Conservation (phyloP, 2,113 vertebrate genomes). For the Nothocercus julius region DNA sequence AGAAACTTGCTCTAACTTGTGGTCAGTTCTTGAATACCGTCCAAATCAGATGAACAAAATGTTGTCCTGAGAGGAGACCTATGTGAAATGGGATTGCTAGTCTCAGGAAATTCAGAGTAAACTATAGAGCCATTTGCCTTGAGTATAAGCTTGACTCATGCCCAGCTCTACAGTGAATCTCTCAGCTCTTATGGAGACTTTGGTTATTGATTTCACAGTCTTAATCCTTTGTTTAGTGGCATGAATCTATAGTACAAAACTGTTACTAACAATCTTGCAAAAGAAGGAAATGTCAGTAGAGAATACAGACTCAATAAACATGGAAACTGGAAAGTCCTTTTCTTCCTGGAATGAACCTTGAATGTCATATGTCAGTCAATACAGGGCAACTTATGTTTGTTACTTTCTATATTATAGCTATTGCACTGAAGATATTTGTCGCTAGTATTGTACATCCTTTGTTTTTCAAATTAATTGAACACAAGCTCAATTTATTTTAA, state of each 20-base stretch:
- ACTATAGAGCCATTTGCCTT: neutral
- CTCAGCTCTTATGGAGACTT: neutral
- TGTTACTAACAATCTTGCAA: neutral
- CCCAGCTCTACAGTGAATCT: neutral
- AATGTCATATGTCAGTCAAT: neutral
- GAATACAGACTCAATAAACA: neutral
- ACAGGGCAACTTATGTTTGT: neutral
- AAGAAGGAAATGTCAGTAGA: fast-evolving
- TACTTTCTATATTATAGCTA: neutral
- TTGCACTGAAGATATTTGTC: neutral
- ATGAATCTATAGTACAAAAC: neutral
- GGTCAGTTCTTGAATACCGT: constrained; percentile 29
- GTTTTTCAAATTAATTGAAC: neutral
- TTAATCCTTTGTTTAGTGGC: neutral
- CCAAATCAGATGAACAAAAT: constrained; percentile 51
- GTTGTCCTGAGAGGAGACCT: constrained; percentile 6
- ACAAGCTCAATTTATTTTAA: neutral
- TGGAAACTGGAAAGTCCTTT: neutral
- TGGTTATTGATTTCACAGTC: neutral
- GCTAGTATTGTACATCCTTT: neutral
- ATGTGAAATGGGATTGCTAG: constrained; percentile 7
- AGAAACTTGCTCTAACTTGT: constrained; percentile 28
- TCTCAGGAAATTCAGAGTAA: constrained; percentile 20
- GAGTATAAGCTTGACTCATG: neutral
- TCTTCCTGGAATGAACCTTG: neutral